phyloP scores from a whole-genome alignment of 2,888 invertebrate species.

The Protophormia terraenovae region DNA sequence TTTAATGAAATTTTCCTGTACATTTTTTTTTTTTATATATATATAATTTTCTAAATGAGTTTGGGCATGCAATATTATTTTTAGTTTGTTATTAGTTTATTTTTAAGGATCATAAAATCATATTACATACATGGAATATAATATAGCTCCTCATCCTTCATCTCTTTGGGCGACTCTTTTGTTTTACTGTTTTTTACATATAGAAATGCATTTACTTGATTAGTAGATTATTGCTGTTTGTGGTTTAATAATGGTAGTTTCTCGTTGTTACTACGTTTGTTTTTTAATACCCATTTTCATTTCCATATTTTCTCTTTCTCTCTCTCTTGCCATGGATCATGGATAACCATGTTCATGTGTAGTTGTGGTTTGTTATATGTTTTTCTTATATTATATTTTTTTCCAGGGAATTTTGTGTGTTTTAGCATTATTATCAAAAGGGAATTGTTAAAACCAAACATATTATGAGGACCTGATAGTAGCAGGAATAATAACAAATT shows the following conservation, averaged over 20 bases:
- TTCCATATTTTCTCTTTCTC: background rate
- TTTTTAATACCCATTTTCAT: background rate
- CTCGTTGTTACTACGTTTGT: no score
- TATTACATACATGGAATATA: background rate
- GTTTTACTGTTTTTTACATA: background rate
- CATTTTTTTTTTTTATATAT: no score
- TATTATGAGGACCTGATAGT: background rate
- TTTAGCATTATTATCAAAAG: background rate
- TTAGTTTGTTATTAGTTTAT: background rate
- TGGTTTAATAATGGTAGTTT: background rate
- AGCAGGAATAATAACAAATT: constrained; percentile 1
- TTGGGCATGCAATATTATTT: constrained; percentile 10
- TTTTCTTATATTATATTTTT: background rate
- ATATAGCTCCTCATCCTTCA: background rate
- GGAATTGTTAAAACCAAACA: constrained; percentile 14
- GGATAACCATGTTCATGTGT: no score
- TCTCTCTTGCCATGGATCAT: background rate
- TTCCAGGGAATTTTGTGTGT: background rate
- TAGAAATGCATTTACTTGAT: constrained; percentile 32
- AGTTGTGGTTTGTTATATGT: background rate
- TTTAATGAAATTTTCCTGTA: background rate
- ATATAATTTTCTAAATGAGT: background rate
- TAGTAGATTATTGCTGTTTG: background rate
- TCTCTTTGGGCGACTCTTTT: background rate
- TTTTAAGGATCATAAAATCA: constrained; percentile 14